Evolutionary conservation across 2,888 invertebrate genomes (phyloP), one percentile per base, ranked within the genome.

Genomic region (Tinea pellionella): DNA sequence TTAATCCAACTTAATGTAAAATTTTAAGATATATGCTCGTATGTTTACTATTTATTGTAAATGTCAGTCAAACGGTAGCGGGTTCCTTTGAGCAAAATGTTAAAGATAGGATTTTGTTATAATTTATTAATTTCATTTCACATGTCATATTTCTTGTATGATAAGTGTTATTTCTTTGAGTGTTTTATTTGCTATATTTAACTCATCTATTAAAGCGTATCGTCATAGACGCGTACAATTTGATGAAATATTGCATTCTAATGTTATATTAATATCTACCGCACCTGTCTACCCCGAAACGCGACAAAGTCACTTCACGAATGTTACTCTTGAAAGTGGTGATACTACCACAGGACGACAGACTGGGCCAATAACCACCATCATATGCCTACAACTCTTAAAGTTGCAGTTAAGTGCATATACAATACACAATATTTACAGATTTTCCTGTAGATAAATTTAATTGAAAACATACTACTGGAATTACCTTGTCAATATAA

Each of bases 31-130:
- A 53, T 24, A n/a, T 8, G 9, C 15, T 13, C 13, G 6, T 47
- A 24, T 47, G 9, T 53, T 53, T 18, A 24, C 24, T 19, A n/a
- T 24, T 19, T 53, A 24, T 53, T 53, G 53, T 53, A 53, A 53
- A 53, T 53, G 53, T 53, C 47, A 47, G 16, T 47, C 53, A 53
- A 53, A 53, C 53, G 24, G 53, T 53, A 53, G 53, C 53, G 53
- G 24, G 16, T 47, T 47, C 13, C 16, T 47, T 37, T 37, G 37
- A 37, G 47, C 16, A 47, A 16, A 47, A 47, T 47, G 15, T 37
- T 37, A 2, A 37, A 37, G 47, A 47, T 47, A 37, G 4, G 8
- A 16, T 47, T 47, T 47, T 15, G 47, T 13, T 15, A 47, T 15
- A 47, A 47, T 47, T 47, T 47, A 47, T 47, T 47, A 47, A 47